Conservation (phyloP, 2,888 invertebrate genomes). For the Conops quadrifasciatus region DNA sequence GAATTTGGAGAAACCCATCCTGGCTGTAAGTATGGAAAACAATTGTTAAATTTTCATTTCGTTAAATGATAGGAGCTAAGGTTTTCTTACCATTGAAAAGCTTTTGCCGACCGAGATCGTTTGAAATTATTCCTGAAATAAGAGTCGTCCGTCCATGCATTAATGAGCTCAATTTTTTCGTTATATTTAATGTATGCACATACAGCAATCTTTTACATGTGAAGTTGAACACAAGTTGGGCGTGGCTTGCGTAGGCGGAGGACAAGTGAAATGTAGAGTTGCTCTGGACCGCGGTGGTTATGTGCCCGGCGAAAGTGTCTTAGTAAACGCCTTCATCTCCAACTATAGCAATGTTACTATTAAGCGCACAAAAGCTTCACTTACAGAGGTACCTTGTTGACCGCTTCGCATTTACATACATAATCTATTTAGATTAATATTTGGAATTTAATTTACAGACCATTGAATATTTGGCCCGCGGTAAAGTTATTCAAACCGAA, state of each 20-base stretch:
- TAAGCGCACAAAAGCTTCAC: conserved; percentile 83
- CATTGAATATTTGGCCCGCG: conserved; percentile 86
- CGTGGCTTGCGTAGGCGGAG: conserved; percentile 87
- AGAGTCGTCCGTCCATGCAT: background rate
- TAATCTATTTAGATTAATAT: background rate
- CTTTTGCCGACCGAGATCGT: background rate
- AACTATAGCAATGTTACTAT: conserved; percentile 88
- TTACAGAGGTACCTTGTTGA: conserved; percentile 69
- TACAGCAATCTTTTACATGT: conserved; percentile 86
- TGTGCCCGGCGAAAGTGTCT: conserved; percentile 92
- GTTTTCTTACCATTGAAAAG: background rate
- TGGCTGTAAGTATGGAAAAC: conserved; percentile 75
- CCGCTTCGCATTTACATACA: background rate
- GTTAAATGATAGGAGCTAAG: background rate
- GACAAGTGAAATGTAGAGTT: conserved; percentile 85
- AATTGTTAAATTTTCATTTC: background rate
- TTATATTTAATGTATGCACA: background rate
- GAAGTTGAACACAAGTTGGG: conserved; percentile 92
- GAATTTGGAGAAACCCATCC: conserved; percentile 86
- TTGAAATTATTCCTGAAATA: background rate
- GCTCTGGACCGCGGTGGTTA: conserved; percentile 91
- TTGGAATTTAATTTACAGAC: conserved; percentile 68
- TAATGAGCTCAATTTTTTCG: conserved; percentile 20
- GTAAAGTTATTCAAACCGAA: conserved; percentile 87
- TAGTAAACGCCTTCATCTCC: conserved; percentile 82